Evolutionary conservation across 2,113 vertebrate genomes (phyloP), one percentile per base, ranked within the genome.

Genomic region (Apteryx mantelli): DNA sequence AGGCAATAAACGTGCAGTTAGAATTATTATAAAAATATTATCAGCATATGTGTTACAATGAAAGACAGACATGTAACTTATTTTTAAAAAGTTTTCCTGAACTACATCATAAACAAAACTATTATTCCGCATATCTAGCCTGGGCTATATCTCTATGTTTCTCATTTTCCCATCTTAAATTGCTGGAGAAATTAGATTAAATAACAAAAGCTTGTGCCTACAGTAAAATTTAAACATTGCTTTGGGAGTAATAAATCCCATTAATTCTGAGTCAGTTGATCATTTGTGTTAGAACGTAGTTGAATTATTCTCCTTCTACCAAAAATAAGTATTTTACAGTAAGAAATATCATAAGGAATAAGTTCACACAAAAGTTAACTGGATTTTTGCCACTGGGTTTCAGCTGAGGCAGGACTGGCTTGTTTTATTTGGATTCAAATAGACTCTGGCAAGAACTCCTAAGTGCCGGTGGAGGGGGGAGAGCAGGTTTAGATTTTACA

Each of bases 401-500:
- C 21, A 80, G n/a, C 24, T 92, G 3, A 1, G 36, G 65, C 44
- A 79, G 48, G 63, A 56, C 30, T 60, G 21, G 7, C 21, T 73
- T 66, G 11, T 55, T 83, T 91, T 34, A 44, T n/a, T 9, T 65
- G 53, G 30, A 63, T 58, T 20, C 30, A 73, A 28, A 4, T 5
- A 78, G 55, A 75, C 28, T 79, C 32, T 79, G 24, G 10, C 21
- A 91, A 82, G 32, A 82, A 61, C 28, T 82, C 22, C 61, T 19
- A 7, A 10, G 1, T 48, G 28, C 21, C 56, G 36, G 15, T n/a
- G 12, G 71, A 26, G 4, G 81, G 64, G n/a, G 0, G 0, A 78
- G 11, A 90, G 9, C 21, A 83, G 3, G 21, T 2, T 46, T 76
- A 53, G 40, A 61, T 38, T 93, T 86, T 42, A 86, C 44, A 13